A percentile compares a stretch with the other conserved stretches of the same genome.
Evolutionary conservation across 1,140 invertebrate genomes (phyloP).

Genomic region (Sitobion miscanthi): DNA sequence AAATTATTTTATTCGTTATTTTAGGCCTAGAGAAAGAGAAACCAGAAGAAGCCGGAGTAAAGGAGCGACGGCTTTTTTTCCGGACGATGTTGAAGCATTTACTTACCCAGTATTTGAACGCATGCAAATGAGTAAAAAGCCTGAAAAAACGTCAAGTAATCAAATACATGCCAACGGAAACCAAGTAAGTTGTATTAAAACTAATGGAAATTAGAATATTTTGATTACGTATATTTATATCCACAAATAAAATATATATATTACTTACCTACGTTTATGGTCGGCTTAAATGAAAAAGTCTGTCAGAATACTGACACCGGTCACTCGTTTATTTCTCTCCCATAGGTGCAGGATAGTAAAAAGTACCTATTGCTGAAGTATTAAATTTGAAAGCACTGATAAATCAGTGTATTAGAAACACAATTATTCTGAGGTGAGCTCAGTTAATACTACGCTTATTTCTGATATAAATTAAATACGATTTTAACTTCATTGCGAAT

Average conservation of each 20-base stretch:
- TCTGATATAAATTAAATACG: too few species aligned
- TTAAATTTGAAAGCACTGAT: too few species aligned
- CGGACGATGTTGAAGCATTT: conserved; percentile 43
- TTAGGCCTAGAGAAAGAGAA: conserved; percentile 40
- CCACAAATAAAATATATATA: background rate
- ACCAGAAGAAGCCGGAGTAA: conserved; percentile 16
- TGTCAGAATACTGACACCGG: background rate
- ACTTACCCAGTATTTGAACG: conserved; percentile 51
- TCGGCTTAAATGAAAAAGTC: background rate
- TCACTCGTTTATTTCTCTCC: too few species aligned
- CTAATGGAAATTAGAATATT: background rate
- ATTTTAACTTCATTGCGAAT: too few species aligned
- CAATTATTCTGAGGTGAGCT: too few species aligned
- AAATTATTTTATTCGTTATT: background rate
- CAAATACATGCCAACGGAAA: conserved; percentile 32
- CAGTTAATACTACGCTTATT: too few species aligned
- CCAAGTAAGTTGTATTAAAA: conserved; percentile 37
- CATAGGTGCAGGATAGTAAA: too few species aligned
- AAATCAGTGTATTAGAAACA: too few species aligned
- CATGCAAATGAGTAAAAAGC: conserved; percentile 34
- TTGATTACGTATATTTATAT: background rate
- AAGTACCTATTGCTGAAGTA: too few species aligned
- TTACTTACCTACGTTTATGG: background rate
- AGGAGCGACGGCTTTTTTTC: conserved; percentile 37
- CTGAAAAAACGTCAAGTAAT: background rate